Conservation (phyloP, 2,797 vertebrate species). For the Acipenser oxyrinchus region DNA sequence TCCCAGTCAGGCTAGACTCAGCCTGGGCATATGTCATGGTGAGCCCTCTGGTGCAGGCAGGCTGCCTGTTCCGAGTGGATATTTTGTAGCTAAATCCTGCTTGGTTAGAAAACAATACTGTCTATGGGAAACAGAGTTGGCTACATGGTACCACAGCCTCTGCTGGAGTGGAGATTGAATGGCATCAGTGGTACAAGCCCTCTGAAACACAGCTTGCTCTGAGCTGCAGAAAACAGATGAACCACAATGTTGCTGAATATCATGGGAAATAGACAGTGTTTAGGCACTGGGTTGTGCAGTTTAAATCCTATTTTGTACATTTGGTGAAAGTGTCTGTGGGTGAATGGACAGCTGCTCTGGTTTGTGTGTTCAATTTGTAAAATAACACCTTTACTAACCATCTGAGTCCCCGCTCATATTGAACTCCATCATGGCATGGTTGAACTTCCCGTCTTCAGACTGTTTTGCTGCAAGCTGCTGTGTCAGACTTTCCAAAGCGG, state of each 20-base stretch:
- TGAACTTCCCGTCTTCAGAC: conserved; percentile 90
- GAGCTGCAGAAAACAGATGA: not conserved
- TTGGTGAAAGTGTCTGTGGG: too few relatives aligned
- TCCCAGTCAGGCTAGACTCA: not conserved
- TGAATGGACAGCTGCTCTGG: too few relatives aligned
- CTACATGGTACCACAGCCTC: not conserved
- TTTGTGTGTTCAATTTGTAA: not conserved
- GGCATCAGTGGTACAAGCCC: not conserved
- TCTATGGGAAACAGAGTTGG: not conserved
- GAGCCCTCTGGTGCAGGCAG: not conserved
- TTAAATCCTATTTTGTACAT: too few relatives aligned
- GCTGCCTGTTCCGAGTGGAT: not conserved
- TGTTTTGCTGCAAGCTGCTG: conserved; percentile 88
- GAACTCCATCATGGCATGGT: conserved; percentile 95
- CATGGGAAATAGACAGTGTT: too few relatives aligned
- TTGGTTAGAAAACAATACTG: conserved; percentile 1
- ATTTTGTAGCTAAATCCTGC: not conserved
- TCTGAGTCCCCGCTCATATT: conserved; percentile 97
- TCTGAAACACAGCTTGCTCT: not conserved
- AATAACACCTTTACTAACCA: conserved; percentile 53
- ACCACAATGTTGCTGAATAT: not conserved
- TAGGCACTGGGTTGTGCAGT: too few relatives aligned
- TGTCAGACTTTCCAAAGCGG: conserved; percentile 88
- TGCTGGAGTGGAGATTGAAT: not conserved
- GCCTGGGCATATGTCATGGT: not conserved